Percentiles rank a stretch among this genome's conserved stretches.
Evolutionary conservation across 2,797 vertebrate species (phyloP).

Genomic region (Rhincodon typus): DNA sequence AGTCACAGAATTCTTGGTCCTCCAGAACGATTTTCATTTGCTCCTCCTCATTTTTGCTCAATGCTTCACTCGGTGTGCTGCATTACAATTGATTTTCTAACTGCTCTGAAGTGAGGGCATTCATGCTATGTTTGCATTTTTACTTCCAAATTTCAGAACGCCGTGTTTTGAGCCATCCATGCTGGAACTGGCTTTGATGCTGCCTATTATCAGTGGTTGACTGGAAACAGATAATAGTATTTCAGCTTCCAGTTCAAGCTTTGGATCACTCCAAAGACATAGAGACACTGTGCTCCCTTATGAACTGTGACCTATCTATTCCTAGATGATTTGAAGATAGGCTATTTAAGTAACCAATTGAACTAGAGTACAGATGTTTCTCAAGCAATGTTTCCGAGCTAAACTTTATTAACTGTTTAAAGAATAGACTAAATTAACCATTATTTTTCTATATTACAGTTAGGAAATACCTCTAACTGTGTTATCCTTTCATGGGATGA

Average conservation of each 20-base stretch:
- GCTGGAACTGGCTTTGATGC: background rate
- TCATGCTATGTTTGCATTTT: background rate
- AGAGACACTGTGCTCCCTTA: background rate
- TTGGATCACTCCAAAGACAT: background rate
- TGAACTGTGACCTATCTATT: background rate
- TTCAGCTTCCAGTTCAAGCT: background rate
- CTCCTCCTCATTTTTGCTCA: background rate
- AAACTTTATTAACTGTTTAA: background rate
- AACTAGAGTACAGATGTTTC: background rate
- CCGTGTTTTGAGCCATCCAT: background rate
- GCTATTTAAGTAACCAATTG: background rate
- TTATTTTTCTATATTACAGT: background rate
- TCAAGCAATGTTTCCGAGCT: background rate
- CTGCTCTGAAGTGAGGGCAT: background rate
- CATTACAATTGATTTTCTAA: background rate
- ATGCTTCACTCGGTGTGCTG: background rate
- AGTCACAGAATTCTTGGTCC: background rate
- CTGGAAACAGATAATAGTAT: background rate
- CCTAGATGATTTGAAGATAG: background rate
- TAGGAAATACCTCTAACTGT: background rate
- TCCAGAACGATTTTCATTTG: background rate
- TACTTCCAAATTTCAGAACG: background rate
- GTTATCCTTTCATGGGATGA: too few species aligned
- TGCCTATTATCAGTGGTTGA: background rate
- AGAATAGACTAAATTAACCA: background rate